Evolutionary conservation across 2,888 invertebrate species (phyloP), one percentile per base, ranked within the genome.

Genomic region (Ashinkailepas kermadecensis): DNA sequence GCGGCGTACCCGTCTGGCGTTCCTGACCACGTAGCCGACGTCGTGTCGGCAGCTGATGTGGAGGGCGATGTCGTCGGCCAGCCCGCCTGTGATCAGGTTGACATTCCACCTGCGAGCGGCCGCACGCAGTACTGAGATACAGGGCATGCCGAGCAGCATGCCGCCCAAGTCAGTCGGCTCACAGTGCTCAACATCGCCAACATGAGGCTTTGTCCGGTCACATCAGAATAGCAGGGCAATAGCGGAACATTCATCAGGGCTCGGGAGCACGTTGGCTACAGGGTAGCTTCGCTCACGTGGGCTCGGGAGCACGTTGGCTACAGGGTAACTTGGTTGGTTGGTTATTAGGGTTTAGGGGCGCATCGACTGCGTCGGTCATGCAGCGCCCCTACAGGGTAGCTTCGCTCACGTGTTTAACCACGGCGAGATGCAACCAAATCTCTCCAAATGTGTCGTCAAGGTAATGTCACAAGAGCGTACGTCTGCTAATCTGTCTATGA

Each of bases 11-110:
- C 90, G 87, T 82, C 90, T 90, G 6, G 91, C 90, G 87, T 95
- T 95, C 84, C 95, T 89, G 0, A 95, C 94, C 70, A 95, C 92
- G 86, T 93, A 93, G 83, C 91, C 91, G 86, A 93, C 92, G 82
- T 92, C 92, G 84, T 95, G 88, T 23, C 95, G 92, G 12, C 94
- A 93, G 88, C 95, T 95, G 85, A 95, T 91, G 87, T 95, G 95
- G 64, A 95, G 89, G 0, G 93, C 93, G 23, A 94, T 90, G 85
- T 92, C 92, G 11, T 87, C 83, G 25, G 88, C 87, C 64, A 74
- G 4, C 10, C 74, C 74, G 9, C 74, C 74, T 21, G 21, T 21
- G 56, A 74, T 21, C 10, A 74, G 74, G 7, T 74, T 18, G 56
- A 74, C 74, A 54, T 15, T 1, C 74, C 74, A 74, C 9, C 74